phyloP scores from a whole-genome alignment of 2,113 vertebrate species.

The Trogon melanurus region DNA sequence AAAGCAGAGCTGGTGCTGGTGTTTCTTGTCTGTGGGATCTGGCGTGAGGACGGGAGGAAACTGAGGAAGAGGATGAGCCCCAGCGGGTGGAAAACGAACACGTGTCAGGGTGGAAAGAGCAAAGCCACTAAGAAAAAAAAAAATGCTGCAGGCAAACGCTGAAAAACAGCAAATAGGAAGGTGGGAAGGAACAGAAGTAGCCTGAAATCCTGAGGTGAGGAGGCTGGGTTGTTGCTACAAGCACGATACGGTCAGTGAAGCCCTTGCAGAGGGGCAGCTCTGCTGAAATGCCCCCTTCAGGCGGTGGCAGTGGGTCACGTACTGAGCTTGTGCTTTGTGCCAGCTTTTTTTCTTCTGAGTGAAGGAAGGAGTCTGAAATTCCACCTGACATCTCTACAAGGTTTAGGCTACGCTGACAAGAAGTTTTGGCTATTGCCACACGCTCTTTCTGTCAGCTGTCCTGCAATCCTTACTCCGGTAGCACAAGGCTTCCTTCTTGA shows the following conservation, averaged over 20 bases:
- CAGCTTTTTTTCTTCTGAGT: neutral
- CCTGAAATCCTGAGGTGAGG: neutral
- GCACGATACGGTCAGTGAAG: accelerated
- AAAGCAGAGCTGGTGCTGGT: neutral
- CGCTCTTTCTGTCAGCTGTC: accelerated
- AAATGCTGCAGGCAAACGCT: neutral
- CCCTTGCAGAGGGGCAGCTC: neutral
- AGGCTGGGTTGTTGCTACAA: neutral
- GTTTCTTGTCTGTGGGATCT: accelerated
- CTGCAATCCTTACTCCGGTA: neutral
- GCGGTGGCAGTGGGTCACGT: accelerated
- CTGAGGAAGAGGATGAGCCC: neutral
- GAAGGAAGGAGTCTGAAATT: no score
- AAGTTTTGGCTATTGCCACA: neutral
- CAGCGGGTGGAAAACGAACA: neutral
- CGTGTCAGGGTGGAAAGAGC: neutral
- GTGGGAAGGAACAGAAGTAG: neutral
- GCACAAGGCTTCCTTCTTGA: neutral
- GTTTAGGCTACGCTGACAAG: neutral
- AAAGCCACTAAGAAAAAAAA: neutral
- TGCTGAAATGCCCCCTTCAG: accelerated
- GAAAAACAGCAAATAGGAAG: neutral
- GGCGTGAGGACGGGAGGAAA: neutral
- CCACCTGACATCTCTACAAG: neutral
- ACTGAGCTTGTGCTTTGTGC: neutral